Evolutionary conservation across 2,797 vertebrate genomes (phyloP).

Genomic region (Echiichthys vipera): DNA sequence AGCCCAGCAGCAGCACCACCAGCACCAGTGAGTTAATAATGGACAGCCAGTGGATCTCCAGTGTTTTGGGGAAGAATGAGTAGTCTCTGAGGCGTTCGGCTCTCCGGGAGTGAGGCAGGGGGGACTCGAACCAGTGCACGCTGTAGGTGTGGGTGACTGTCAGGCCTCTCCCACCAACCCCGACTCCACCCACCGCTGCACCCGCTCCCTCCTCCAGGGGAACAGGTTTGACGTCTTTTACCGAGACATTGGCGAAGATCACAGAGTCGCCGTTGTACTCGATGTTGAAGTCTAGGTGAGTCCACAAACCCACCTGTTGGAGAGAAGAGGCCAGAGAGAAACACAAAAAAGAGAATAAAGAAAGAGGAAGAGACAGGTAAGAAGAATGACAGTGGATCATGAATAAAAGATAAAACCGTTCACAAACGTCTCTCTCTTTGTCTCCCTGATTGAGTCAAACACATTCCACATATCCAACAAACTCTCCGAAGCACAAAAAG

Average conservation of each 20-base stretch:
- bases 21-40: constrained; percentile 96
- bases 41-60: constrained; percentile 96
- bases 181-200: constrained; percentile 69
- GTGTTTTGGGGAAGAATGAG: constrained; percentile 93
- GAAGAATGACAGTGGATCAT: neutral
- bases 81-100: constrained; percentile 88
- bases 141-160: constrained; percentile 91
- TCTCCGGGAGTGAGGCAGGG: constrained; percentile 80
- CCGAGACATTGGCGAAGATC: constrained; percentile 93
- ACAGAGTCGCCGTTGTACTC: constrained; percentile 91
- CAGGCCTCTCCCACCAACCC: constrained; percentile 80
- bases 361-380: neutral
- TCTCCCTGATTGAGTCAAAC: neutral
- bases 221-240: constrained; percentile 92
- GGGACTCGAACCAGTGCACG: constrained; percentile 90
- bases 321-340: neutral
- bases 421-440: neutral
- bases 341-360: neutral
- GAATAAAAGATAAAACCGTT: neutral
- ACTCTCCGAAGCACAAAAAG: neutral
- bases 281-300: constrained; percentile 93
- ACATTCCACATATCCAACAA: neutral
- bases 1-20: constrained; percentile 93
- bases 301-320: constrained; percentile 90
- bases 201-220: constrained; percentile 87